Conservation (phyloP, 2,888 invertebrate genomes). For the Hetaerina titia region DNA sequence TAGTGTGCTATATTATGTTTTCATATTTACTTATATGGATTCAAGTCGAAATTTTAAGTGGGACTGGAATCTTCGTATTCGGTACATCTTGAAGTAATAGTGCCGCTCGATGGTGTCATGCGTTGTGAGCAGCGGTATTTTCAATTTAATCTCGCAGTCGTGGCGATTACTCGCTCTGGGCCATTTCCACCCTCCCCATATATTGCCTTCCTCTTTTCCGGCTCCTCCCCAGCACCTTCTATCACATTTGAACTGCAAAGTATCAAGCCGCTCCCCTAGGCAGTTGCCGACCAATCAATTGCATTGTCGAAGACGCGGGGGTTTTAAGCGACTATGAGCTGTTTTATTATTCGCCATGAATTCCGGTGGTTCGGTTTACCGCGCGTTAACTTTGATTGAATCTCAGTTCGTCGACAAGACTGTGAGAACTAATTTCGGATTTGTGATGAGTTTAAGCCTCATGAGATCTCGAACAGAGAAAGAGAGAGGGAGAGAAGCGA, state of each 20-base stretch:
- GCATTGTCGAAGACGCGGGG: neutral
- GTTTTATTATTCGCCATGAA: neutral
- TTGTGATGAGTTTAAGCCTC: neutral
- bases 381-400: conserved; percentile 20
- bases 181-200: too few species aligned
- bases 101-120: too few species aligned
- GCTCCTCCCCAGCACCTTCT: neutral
- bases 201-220: neutral
- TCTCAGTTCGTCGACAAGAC: neutral
- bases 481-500: too few species aligned
- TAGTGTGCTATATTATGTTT: too few species aligned
- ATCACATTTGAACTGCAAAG: neutral
- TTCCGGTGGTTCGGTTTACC: neutral
- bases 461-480: neutral
- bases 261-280: neutral
- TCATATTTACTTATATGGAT: too few species aligned
- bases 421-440: neutral
- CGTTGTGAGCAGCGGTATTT: too few species aligned
- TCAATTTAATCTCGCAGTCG: too few species aligned
- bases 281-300: neutral
- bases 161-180: too few species aligned
- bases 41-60: too few species aligned
- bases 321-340: too few species aligned
- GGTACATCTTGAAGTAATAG: too few species aligned
- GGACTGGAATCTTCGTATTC: too few species aligned